These are phyloP conservation scores for Octodon degus DNA, from an alignment of 2,113 vertebrate species.

Conservation along the genomic window DNA sequence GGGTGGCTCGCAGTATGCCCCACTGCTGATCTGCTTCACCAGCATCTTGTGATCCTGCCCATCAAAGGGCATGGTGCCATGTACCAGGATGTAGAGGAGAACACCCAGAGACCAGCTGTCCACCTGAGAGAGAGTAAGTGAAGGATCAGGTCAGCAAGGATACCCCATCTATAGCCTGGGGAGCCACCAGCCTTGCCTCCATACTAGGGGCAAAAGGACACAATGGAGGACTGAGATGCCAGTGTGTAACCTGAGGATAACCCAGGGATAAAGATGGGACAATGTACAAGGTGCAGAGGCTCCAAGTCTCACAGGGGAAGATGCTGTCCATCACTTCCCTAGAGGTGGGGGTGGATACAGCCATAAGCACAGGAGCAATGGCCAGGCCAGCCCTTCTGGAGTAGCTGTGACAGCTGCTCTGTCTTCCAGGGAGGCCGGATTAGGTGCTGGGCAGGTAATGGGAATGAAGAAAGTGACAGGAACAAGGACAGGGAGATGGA, in stretches of 20 bases:
- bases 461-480: background rate
- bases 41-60: conserved; percentile 93
- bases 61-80: conserved; percentile 97
- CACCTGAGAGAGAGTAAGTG: conserved; percentile 87
- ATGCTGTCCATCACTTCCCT: too few relatives aligned
- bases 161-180: accelerated
- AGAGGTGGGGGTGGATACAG: background rate
- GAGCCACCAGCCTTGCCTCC: background rate
- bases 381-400: background rate
- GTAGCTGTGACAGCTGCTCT: background rate
- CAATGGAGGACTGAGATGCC: background rate
- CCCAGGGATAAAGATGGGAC: background rate
- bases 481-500: background rate
- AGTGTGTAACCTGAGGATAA: background rate
- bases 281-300: background rate
- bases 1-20: conserved; percentile 93
- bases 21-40: conserved; percentile 94
- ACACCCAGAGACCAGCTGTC: conserved; percentile 99
- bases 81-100: conserved; percentile 95
- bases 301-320: background rate
- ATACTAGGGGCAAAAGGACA: background rate
- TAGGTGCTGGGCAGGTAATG: background rate
- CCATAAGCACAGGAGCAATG: background rate
- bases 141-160: background rate
- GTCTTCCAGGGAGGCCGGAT: background rate